Conservation (phyloP, 1,140 invertebrate species). For the Pseudomyrmex pallidus region DNA sequence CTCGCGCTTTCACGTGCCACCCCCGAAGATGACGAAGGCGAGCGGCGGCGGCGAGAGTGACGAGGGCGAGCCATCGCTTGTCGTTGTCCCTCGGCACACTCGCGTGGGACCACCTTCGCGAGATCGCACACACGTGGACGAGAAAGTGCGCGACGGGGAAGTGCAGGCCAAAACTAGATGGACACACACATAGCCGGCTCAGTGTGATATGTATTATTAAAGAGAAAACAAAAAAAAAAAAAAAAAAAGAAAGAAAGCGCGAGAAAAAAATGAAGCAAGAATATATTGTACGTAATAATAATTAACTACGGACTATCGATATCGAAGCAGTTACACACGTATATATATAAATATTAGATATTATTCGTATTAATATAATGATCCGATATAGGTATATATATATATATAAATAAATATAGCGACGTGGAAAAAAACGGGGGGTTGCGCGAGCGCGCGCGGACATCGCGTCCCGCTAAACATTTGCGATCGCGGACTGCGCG, state of each 20-base stretch:
- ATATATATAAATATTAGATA: constrained; percentile 62
- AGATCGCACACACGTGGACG: constrained; percentile 38
- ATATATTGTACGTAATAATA: constrained; percentile 69
- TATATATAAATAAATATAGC: too few species aligned
- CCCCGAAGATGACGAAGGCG: constrained; percentile 45
- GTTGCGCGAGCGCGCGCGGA: constrained; percentile 36
- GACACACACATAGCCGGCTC: constrained; percentile 76
- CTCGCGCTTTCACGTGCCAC: constrained; percentile 55
- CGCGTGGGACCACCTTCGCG: constrained; percentile 33
- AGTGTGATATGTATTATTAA: constrained; percentile 76
- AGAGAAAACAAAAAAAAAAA: neutral
- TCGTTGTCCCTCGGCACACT: constrained; percentile 24
- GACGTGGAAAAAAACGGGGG: neutral
- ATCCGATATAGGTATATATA: constrained; percentile 54
- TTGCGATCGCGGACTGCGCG: constrained; percentile 50
- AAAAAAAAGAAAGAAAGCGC: neutral
- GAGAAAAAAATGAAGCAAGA: constrained; percentile 38
- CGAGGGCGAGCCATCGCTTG: neutral
- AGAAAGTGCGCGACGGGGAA: constrained; percentile 49
- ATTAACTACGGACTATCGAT: constrained; percentile 65
- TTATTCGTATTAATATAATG: constrained; percentile 64
- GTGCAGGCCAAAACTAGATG: constrained; percentile 68
- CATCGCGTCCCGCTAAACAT: constrained; percentile 29
- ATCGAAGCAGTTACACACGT: constrained; percentile 64
- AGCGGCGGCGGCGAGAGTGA: neutral